Base-by-base conservation (phyloP, 1,140 invertebrate species). In the Panulirus ornatus region DNA sequence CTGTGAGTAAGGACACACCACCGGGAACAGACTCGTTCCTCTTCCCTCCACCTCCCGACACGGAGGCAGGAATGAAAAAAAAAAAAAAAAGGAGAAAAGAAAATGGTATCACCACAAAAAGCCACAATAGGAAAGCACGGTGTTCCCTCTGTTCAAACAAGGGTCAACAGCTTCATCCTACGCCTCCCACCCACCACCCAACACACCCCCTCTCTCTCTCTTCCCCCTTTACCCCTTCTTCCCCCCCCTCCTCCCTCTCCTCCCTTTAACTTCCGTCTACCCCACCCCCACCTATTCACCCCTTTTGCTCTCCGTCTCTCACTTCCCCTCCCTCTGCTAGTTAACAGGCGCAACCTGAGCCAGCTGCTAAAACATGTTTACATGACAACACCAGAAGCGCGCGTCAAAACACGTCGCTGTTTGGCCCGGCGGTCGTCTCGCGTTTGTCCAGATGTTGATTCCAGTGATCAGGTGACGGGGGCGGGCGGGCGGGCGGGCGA, bases 361-460 rank as follows among this genome's bases (percentile, higher is more conserved):
- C 66, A n/a, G n/a, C n/a, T 71, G 58, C 47, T 87, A 66, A 54
- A 87, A 87, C 84, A 87, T 78, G 84, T 87, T 73, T 75, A 66
- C 84, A 36, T n/a, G 36, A 71, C 84, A 78, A 78, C 75, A 78
- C 73, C 51, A 87, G 83, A 85, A 73, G 83, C 73, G 84, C 30
- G 84, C 84, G 73, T 51, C 84, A 87, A 87, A 87, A 87, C 84
- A 78, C 73, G 47, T 58, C 84, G 27, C 30, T 87, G 84, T 87
- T 87, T 76, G 84, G 38, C 71, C 47, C 73, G 14, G 73, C 36
- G 73, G 47, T 54, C 40, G 73, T 54, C 34, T 76, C 51, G 11
- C 84, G 51, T 87, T 87, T 87, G 84, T 58, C 78, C 84, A 87
- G 73, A 79, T 87, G 84, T 87, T 87, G 82, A 84, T 84, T 84